Percentiles rank a stretch among this genome's conserved stretches.
phyloP scores from a whole-genome alignment of 2,797 vertebrate genomes.

The Characodon lateralis region DNA sequence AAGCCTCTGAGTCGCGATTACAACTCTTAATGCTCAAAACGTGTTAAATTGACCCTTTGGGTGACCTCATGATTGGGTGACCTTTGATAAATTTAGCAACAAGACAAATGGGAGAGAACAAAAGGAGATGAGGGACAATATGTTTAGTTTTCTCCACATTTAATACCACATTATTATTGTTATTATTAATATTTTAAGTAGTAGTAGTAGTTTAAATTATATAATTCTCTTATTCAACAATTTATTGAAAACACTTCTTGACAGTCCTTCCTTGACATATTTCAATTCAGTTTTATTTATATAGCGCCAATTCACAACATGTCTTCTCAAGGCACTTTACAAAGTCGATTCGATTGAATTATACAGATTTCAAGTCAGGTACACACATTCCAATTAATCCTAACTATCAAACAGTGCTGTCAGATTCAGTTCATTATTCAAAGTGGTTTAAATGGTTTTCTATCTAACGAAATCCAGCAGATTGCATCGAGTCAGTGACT shows the following conservation, averaged over 20 bases:
- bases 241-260: neutral
- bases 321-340: too few species aligned
- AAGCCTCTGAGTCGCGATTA: conserved; percentile 24
- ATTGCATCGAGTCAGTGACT: too few species aligned
- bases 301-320: too few species aligned
- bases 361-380: too few species aligned
- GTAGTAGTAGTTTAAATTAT: neutral
- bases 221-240: neutral
- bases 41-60: neutral
- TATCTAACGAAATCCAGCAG: too few species aligned
- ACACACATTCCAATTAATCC: too few species aligned
- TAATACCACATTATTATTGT: conserved; percentile 9
- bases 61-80: conserved; percentile 49
- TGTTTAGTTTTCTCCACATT: conserved; percentile 41
- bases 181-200: neutral
- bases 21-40: conserved; percentile 6
- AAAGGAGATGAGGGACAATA: conserved; percentile 34
- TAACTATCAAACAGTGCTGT: too few species aligned
- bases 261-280: neutral
- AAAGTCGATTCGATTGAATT: too few species aligned
- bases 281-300: too few species aligned
- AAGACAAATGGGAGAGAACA: conserved; percentile 25
- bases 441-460: too few species aligned
- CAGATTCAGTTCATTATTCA: too few species aligned
- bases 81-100: conserved; percentile 6